Percentiles rank a stretch among this genome's conserved stretches.
Conservation (phyloP, 2,888 invertebrate genomes). For the Ectemnius continuus region DNA sequence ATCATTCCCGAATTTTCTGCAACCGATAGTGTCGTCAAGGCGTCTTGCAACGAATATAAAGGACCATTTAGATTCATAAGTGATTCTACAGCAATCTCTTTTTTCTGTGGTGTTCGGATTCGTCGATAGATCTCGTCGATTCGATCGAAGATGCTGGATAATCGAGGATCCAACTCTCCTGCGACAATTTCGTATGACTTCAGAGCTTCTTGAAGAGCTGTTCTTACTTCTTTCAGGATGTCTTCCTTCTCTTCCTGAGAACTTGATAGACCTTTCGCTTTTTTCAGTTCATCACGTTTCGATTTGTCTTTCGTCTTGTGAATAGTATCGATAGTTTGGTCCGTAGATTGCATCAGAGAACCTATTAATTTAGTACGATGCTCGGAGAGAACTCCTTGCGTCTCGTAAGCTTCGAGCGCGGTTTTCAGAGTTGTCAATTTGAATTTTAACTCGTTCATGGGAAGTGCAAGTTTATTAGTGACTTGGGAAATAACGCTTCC, state of each 20-base stretch:
- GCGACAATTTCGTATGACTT: conserved; percentile 40
- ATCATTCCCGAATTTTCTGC: conserved; percentile 28
- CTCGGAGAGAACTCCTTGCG: conserved; percentile 58
- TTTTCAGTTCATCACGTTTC: neutral
- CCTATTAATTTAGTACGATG: conserved; percentile 64
- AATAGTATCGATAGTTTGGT: conserved; percentile 57
- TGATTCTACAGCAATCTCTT: conserved; percentile 33
- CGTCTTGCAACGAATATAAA: conserved; percentile 42
- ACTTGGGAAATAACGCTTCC: conserved; percentile 25
- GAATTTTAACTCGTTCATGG: conserved; percentile 66
- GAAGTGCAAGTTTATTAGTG: conserved; percentile 54
- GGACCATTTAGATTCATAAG: conserved; percentile 47
- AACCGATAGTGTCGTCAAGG: conserved; percentile 32
- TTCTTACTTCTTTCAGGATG: conserved; percentile 43
- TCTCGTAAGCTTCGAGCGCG: conserved; percentile 70
- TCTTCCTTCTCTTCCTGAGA: conserved; percentile 29
- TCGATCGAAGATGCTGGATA: conserved; percentile 42
- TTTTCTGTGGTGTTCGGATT: conserved; percentile 33
- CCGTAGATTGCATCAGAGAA: conserved; percentile 62
- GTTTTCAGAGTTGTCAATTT: conserved; percentile 67
- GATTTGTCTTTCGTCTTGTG: conserved; percentile 33
- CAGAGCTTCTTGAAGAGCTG: conserved; percentile 43
- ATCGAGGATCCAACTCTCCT: conserved; percentile 38
- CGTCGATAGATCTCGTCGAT: conserved; percentile 44
- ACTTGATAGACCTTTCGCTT: neutral